Conservation (phyloP, 2,113 vertebrate genomes). For the Phalacrocorax carbo region DNA sequence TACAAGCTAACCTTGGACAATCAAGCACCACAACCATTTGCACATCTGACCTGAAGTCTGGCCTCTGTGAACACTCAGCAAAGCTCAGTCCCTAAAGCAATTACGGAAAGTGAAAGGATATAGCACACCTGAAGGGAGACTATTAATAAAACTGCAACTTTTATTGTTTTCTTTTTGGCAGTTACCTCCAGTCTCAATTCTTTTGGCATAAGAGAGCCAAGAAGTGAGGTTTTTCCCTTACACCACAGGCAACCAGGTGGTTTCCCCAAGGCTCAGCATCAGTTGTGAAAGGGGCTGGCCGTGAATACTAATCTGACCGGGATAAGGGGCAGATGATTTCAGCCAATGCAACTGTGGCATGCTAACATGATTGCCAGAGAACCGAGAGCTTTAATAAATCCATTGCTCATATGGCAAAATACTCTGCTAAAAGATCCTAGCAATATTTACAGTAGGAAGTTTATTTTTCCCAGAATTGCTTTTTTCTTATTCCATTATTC, state of each 20-base stretch:
- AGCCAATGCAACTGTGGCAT: neutral
- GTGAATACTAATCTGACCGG: neutral
- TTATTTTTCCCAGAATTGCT: constrained; percentile 8
- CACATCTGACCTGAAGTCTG: neutral
- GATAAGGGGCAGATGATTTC: neutral
- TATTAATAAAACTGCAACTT: neutral
- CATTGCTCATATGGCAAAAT: neutral
- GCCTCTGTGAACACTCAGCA: neutral
- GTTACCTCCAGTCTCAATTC: neutral
- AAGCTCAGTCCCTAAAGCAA: neutral
- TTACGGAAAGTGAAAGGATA: neutral
- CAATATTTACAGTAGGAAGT: constrained; percentile 19
- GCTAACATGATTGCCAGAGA: neutral
- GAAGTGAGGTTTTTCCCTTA: neutral
- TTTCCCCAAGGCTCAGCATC: constrained; percentile 26
- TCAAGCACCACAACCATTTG: neutral
- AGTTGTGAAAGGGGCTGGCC: neutral
- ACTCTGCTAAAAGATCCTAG: neutral
- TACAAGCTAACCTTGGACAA: neutral
- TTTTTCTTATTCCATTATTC: constrained; percentile 18
- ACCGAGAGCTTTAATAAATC: neutral
- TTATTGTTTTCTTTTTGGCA: neutral
- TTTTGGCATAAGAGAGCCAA: neutral
- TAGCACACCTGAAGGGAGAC: neutral
- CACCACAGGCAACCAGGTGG: neutral